These are phyloP conservation scores for Micrasema minimum DNA, from an alignment of 1,140 invertebrate species.

Conservation along the genomic window DNA sequence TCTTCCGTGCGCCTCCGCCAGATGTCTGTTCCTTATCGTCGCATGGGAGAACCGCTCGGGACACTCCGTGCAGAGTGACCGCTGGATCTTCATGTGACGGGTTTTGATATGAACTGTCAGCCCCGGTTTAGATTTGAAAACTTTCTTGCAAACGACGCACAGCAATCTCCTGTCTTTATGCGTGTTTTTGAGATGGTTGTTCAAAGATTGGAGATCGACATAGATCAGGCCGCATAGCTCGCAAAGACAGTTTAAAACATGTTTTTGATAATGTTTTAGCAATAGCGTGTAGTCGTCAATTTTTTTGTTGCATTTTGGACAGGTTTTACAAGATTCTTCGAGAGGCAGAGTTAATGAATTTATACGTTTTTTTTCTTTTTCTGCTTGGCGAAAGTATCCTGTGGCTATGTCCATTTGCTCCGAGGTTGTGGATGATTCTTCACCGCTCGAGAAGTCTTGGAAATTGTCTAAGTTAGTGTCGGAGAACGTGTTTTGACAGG, in stretches of 20 bases:
- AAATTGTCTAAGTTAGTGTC: too few species aligned
- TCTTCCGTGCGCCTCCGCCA: not conserved
- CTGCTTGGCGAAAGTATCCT: not conserved
- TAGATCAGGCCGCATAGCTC: not conserved
- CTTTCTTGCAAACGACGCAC: slow-evolving; percentile 1
- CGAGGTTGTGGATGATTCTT: slow-evolving; percentile 8
- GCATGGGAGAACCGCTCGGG: not conserved
- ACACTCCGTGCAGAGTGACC: not conserved
- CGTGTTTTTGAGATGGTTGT: not conserved
- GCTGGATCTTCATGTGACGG: slow-evolving; percentile 3
- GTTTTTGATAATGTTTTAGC: not conserved
- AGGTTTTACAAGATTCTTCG: not conserved
- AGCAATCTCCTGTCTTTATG: not conserved
- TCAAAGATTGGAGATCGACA: not conserved
- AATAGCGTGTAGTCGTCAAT: not conserved
- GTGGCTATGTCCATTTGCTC: slow-evolving; percentile 7
- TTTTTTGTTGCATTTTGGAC: not conserved
- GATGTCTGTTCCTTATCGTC: not conserved
- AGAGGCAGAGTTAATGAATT: not conserved
- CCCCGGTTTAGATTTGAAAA: not conserved
- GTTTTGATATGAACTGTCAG: not conserved
- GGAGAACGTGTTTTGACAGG: too few species aligned
- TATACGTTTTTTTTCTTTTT: not conserved
- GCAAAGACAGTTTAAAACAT: slow-evolving; percentile 1
- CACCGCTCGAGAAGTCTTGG: not conserved